phyloP scores from a whole-genome alignment of 1,140 invertebrate genomes.

The Drosophila persimilis region DNA sequence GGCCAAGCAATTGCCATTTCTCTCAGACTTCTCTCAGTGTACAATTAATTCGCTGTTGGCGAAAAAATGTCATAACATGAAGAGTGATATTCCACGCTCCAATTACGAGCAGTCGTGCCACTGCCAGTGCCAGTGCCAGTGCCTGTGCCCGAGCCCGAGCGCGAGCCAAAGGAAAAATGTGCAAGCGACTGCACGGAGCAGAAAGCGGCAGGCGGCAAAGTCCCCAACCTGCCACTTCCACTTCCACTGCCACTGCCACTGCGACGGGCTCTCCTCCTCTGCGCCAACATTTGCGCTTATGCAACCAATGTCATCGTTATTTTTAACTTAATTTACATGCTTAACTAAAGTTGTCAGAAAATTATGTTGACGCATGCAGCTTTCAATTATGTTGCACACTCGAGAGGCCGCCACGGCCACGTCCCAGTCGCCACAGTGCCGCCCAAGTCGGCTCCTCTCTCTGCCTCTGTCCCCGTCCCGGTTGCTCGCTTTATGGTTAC shows the following conservation, averaged over 20 bases:
- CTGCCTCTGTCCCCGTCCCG: slow-evolving; percentile 4
- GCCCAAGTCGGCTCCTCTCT: slow-evolving; percentile 13
- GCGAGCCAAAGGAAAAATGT: slow-evolving; percentile 56
- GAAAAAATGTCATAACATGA: slow-evolving; percentile 82
- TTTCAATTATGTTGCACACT: slow-evolving; percentile 79
- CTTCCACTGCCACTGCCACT: slow-evolving; percentile 10
- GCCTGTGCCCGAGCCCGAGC: slow-evolving; percentile 23
- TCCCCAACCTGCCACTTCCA: slow-evolving; percentile 6
- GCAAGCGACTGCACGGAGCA: slow-evolving; percentile 43
- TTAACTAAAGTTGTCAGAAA: slow-evolving; percentile 81
- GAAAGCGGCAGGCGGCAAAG: not conserved
- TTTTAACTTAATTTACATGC: slow-evolving; percentile 81
- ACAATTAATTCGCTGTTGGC: slow-evolving; percentile 80
- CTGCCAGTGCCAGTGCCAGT: slow-evolving; percentile 8
- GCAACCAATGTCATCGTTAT: slow-evolving; percentile 81
- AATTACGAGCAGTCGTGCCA: slow-evolving; percentile 78
- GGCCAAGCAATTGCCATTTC: slow-evolving; percentile 9
- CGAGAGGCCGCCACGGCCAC: slow-evolving; percentile 34
- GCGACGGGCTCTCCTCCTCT: not conserved
- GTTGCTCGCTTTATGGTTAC: slow-evolving; percentile 21
- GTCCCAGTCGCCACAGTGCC: not conserved
- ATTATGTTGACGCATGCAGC: slow-evolving; percentile 81
- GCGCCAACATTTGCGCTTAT: slow-evolving; percentile 70
- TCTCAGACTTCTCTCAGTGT: slow-evolving; percentile 57
- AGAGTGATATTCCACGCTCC: slow-evolving; percentile 82